Evolutionary conservation across 1,140 invertebrate genomes (phyloP).

Genomic region (Mizuhopecten yessoensis): DNA sequence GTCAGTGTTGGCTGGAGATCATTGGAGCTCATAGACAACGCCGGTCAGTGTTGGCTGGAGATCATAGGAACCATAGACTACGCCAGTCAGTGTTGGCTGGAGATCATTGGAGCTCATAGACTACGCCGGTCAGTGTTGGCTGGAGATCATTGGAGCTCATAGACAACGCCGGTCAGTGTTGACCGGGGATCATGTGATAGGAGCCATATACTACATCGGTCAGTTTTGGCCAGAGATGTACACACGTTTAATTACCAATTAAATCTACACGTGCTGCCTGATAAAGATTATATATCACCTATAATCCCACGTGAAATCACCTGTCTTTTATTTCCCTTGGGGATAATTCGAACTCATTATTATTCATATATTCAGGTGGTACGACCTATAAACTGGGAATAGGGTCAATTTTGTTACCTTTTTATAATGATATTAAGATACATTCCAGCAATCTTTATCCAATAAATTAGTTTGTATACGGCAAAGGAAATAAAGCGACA

Average conservation of each 20-base stretch:
- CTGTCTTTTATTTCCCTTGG: neutral
- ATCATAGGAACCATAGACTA: too few species aligned
- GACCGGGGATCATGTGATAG: too few species aligned
- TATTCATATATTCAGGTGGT: constrained; percentile 22
- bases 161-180: too few species aligned
- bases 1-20: too few species aligned
- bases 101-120: too few species aligned
- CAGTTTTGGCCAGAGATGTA: neutral
- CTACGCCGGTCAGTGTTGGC: too few species aligned
- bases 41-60: too few species aligned
- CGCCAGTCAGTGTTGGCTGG: too few species aligned
- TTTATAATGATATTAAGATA: neutral
- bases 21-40: too few species aligned
- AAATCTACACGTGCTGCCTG: neutral
- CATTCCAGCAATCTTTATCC: neutral
- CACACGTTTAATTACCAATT: neutral
- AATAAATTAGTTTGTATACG: neutral
- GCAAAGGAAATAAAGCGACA: too few species aligned
- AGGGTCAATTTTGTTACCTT: neutral
- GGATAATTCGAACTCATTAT: neutral
- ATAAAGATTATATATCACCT: neutral
- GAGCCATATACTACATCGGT: too few species aligned
- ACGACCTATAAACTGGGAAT: neutral
- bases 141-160: too few species aligned
- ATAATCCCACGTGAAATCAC: neutral